Evolutionary conservation across 1,140 invertebrate species (phyloP), one percentile per base, ranked within the genome.

Genomic region (Drosophila bifasciata): DNA sequence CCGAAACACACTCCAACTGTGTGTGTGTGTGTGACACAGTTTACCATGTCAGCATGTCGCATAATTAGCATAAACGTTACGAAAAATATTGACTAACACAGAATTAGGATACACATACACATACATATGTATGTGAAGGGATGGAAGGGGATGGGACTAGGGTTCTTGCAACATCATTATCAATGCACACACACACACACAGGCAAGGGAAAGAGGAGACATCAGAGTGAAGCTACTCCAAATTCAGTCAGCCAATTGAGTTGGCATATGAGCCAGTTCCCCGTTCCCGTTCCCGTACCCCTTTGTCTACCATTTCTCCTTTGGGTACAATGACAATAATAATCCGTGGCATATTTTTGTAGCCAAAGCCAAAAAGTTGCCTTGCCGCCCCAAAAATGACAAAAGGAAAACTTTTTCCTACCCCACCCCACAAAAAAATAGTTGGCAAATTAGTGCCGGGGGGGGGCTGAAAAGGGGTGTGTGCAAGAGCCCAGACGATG

Each of bases 31-130:
- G 62, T 74, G 80, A 68, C 80, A 74, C 61, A 86, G 77, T 84
- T 80, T 77, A 59, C 45, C 72, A 67, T 64, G 80, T 79, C 80
- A 84, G 79, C 80, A 85, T 76, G 59, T 48, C 62, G 77, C 81
- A 88, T 86, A 88, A 86, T 88, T 86, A 86, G 83, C 74, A 88
- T 81, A 78, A 78, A 79, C 61, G 69, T 78, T 70, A 74, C 73
- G 62, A 78, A 73, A 86, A 86, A 81, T 85, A 88, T 88, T 78
- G 83, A 81, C 77, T 86, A 62, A 74, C 67, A 60, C 48, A 46
- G 15, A 3, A 3, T 21, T 21, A 21, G 19, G n/a, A n/a, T n/a
- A n/a, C 19, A 21, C 4, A 21, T 2, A 21, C 1, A 3, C 19
- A 3, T 21, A 21, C 19, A 21, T 21, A 21, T 21, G 19, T 21